Evolutionary conservation across 2,888 invertebrate species (phyloP).

Genomic region (Phengaris arion): DNA sequence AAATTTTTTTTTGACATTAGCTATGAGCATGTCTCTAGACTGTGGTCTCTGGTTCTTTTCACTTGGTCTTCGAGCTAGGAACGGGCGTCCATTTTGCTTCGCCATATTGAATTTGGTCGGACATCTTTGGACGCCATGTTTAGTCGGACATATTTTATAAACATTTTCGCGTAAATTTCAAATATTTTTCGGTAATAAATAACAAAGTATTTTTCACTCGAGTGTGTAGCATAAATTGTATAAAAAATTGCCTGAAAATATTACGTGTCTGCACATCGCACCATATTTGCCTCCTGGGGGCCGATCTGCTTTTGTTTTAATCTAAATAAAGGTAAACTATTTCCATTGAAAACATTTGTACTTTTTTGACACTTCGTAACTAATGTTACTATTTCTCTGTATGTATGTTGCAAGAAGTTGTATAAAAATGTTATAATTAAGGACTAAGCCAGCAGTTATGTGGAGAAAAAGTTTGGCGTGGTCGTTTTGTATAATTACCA

Average conservation of each 20-base stretch:
- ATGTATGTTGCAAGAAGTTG: slow-evolving; percentile 53
- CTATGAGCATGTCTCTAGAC: not conserved
- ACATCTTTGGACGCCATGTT: slow-evolving; percentile 86
- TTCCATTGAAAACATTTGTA: slow-evolving; percentile 68
- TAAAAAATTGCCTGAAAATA: slow-evolving; percentile 64
- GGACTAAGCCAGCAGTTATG: slow-evolving; percentile 58
- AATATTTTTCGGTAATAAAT: slow-evolving; percentile 75
- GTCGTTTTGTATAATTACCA: slow-evolving; percentile 69
- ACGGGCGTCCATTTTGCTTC: slow-evolving; percentile 79
- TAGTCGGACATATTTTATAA: slow-evolving; percentile 88
- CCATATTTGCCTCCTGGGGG: slow-evolving; percentile 72
- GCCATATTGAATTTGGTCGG: slow-evolving; percentile 81
- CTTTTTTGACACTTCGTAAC: slow-evolving; percentile 75
- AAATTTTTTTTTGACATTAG: slow-evolving; percentile 34
- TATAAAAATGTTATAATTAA: slow-evolving; percentile 54
- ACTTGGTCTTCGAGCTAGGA: slow-evolving; percentile 45
- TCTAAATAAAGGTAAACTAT: slow-evolving; percentile 79
- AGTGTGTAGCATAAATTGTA: slow-evolving; percentile 60
- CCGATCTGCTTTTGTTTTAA: slow-evolving; percentile 75
- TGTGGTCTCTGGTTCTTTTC: slow-evolving; percentile 49
- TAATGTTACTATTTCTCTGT: slow-evolving; percentile 73
- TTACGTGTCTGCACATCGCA: slow-evolving; percentile 69
- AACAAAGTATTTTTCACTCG: slow-evolving; percentile 76
- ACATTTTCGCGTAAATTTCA: slow-evolving; percentile 82
- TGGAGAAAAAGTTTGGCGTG: slow-evolving; percentile 59